Base-by-base conservation (phyloP, 1,140 invertebrate species). In the Oryzaephilus surinamensis region DNA sequence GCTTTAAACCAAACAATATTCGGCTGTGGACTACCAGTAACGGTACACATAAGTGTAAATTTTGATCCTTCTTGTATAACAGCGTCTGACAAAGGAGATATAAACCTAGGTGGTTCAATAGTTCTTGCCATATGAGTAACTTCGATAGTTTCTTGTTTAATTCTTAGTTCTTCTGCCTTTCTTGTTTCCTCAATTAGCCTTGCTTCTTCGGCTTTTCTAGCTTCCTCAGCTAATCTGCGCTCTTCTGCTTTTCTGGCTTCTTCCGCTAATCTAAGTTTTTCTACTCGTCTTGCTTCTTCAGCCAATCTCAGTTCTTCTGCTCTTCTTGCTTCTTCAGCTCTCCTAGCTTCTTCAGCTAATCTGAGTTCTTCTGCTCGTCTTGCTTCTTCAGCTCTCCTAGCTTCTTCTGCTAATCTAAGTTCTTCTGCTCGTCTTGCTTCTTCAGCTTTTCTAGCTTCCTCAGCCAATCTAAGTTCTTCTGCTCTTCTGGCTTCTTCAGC, bases 1-100 rank as follows among this genome's bases (percentile, higher is more conserved):
- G 75, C 70, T 54, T 71, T 74, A 30, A 63, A 76, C 91, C 91
- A 96, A 43, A 71, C 76, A 4, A 92, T 76, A 48, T 74, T 78
- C n/a, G 92, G 91, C 57, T 73, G 65, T 3, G 91, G 89, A 50
- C 77, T 65, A n/a, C 87, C 92, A 39, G 1, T 54, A 29, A 63
- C 61, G 21, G 51, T 51, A 36, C 61, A 63, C n/a, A 72, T 48
- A 33, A 62, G 62, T 19, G 47, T 52, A 46, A 61, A 59, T 39
- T 49, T 58, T 1, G 50, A 55, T 15, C 57, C 85, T 61, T 89
- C 86, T 23, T 79, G 72, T 15, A 87, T 75, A 2, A 77, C 73
- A 1, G 77, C 71, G 51, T 85, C 79, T 36, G 72, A 71, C 0
- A 90, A 59, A 2, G 74, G 74, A 17, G 72, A 57, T 2, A 66